Evolutionary conservation across 2,113 vertebrate genomes (phyloP).

Genomic region (Pygathrix nemaeus): DNA sequence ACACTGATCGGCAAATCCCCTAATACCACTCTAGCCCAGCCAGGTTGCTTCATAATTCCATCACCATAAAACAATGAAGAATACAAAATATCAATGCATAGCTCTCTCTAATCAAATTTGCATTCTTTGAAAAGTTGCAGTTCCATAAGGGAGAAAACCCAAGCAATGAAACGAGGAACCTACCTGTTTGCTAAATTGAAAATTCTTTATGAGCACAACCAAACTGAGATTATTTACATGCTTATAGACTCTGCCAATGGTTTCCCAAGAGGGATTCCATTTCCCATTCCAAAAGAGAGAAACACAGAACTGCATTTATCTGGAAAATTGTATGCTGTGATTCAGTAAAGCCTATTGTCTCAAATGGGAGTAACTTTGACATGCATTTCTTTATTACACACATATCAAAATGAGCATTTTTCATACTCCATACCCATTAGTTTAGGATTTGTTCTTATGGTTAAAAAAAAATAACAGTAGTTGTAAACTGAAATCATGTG

Average conservation of each 20-base stretch:
- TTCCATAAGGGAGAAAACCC: not conserved
- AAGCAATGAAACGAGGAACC: not conserved
- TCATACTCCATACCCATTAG: not conserved
- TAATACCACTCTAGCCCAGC: not conserved
- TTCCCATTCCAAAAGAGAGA: not conserved
- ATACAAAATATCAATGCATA: not conserved
- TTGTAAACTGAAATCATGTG: not conserved
- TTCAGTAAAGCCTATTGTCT: not conserved
- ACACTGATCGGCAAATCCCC: not conserved
- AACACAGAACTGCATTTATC: not conserved
- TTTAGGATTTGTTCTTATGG: not conserved
- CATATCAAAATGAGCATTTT: constrained; percentile 36
- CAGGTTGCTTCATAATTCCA: constrained; percentile 14
- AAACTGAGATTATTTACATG: not conserved
- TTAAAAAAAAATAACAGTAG: not conserved
- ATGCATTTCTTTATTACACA: not conserved
- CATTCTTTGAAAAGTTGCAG: constrained; percentile 30
- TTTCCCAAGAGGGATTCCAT: constrained; percentile 26
- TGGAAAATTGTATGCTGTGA: not conserved
- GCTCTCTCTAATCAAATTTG: not conserved
- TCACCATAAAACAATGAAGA: not conserved
- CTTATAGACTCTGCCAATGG: not conserved
- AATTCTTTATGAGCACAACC: not conserved
- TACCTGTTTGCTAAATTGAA: not conserved
- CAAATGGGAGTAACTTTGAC: constrained; percentile 16